These are phyloP conservation scores for Morus bassanus DNA, from an alignment of 2,797 vertebrate species.

Conservation along the genomic window DNA sequence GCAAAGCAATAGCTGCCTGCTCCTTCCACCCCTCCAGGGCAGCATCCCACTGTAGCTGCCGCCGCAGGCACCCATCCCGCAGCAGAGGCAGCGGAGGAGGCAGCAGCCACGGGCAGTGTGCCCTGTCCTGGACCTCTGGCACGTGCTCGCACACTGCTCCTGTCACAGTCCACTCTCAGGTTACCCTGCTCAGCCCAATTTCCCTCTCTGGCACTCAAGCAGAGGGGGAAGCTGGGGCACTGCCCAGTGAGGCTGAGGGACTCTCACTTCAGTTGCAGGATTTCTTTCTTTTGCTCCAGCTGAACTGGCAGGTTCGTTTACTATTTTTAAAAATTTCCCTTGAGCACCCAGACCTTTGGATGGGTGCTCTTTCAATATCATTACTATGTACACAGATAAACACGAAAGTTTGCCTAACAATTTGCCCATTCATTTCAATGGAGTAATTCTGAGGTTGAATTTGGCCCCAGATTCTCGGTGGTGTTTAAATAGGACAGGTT, in stretches of 20 bases:
- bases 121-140: neutral
- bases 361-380: neutral
- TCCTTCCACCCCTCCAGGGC: neutral
- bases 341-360: neutral
- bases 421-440: neutral
- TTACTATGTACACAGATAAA: neutral
- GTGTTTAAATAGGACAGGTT: neutral
- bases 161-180: fast-evolving
- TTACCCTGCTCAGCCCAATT: neutral
- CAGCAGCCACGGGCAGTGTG: fast-evolving
- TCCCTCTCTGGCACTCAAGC: fast-evolving
- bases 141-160: neutral
- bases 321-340: neutral
- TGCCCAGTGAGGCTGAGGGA: neutral
- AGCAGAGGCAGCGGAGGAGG: neutral
- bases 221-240: neutral
- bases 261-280: neutral
- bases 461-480: neutral
- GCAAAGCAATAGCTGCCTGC: neutral
- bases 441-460: neutral
- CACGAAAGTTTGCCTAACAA: neutral
- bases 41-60: neutral
- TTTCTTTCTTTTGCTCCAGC: neutral
- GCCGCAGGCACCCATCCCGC: neutral
- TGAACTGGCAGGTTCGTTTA: neutral